A percentile compares a stretch with the other conserved stretches of the same genome.
phyloP scores from a whole-genome alignment of 2,113 vertebrate genomes.

The Dasyprocta punctata region DNA sequence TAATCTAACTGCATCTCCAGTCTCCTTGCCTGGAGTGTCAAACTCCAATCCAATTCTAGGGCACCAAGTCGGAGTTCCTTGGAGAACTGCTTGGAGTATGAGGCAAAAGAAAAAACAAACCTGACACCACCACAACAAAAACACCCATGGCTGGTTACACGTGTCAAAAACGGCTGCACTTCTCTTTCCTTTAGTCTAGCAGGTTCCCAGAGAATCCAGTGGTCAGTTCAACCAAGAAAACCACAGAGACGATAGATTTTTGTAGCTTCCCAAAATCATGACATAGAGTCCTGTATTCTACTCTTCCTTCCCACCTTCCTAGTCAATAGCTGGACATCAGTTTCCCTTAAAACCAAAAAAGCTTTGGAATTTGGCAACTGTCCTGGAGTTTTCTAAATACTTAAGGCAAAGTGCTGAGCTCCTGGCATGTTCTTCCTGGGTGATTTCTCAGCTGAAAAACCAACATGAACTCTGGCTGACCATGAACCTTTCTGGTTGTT shows the following conservation, averaged over 20 bases:
- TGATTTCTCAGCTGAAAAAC: constrained; percentile 55
- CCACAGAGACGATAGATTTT: background rate
- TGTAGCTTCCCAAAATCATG: background rate
- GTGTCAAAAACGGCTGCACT: background rate
- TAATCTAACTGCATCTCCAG: background rate
- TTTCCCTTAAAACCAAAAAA: background rate
- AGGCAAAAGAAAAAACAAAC: background rate
- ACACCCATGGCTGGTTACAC: background rate
- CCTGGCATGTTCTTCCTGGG: constrained; percentile 54
- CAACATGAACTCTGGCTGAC: constrained; percentile 65
- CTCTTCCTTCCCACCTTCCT: background rate
- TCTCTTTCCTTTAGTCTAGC: background rate
- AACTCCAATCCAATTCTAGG: background rate
- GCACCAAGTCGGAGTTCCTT: background rate
- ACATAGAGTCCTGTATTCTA: background rate
- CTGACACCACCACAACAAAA: background rate
- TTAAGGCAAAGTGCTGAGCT: constrained; percentile 11
- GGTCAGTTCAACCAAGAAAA: background rate
- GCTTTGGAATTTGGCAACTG: background rate
- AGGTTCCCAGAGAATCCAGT: background rate
- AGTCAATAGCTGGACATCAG: background rate
- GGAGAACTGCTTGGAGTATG: background rate
- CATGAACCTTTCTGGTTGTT: constrained; percentile 15
- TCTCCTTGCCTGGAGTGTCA: background rate
- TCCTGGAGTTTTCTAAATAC: constrained; percentile 35